These are phyloP conservation scores for Corella eumyota DNA, from an alignment of 23 tunicate genomes.

Conservation along the genomic window DNA sequence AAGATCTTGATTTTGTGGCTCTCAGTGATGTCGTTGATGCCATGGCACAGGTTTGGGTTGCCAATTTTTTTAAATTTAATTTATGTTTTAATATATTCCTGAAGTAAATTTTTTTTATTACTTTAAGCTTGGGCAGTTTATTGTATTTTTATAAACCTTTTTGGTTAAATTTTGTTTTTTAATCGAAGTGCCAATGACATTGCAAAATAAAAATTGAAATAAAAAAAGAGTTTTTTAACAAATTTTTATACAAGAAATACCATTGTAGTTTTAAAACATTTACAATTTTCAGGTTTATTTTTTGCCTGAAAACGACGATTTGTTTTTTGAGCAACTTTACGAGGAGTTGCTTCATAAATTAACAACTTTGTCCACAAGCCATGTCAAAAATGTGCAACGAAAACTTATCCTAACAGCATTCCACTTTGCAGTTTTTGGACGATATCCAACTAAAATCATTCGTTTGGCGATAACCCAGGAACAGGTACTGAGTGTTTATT, in stretches of 20 bases:
- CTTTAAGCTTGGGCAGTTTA: no score
- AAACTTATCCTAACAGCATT: constrained; percentile 84
- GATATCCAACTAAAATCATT: constrained; percentile 68
- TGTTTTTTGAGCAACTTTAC: constrained; percentile 70
- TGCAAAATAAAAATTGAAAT: no score
- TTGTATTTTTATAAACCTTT: background rate
- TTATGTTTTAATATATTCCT: no score
- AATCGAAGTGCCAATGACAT: no score
- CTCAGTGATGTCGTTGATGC: constrained; percentile 84
- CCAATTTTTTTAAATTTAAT: no score
- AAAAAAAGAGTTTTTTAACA: background rate
- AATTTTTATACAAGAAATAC: background rate
- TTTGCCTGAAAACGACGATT: constrained; percentile 65
- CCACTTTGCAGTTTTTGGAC: constrained; percentile 87
- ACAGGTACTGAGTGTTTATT: constrained; percentile 32
- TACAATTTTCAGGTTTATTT: constrained; percentile 51
- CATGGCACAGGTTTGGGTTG: constrained; percentile 56
- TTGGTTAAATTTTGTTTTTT: no score
- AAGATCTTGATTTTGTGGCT: constrained; percentile 77
- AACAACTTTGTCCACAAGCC: constrained; percentile 69
- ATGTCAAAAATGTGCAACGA: constrained; percentile 71
- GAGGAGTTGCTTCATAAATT: constrained; percentile 59
- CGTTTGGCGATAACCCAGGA: constrained; percentile 44
- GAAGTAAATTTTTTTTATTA: no score
- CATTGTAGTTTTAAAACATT: background rate